Evolutionary conservation across 2,797 vertebrate species (phyloP), one percentile per base, ranked within the genome.

Genomic region (Myotis planiceps): DNA sequence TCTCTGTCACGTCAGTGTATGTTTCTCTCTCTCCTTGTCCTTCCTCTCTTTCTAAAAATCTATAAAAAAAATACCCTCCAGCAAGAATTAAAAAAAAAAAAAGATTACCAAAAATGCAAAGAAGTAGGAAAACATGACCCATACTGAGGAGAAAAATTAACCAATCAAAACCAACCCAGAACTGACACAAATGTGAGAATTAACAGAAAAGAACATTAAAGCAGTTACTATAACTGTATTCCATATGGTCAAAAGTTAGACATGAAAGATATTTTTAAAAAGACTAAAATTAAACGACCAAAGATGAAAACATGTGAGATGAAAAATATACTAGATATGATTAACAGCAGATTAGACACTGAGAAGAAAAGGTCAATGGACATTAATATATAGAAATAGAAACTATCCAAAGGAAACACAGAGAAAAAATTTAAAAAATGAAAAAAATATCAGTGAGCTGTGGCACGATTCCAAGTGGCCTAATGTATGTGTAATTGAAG

Each of bases 161-260:
- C 12, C 12, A 66, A 71, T 90, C 53, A 94, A 95, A 97, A 92
- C 15, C 32, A 95, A 78, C 2, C 1, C 32, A 81, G 88, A 87
- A 79, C 32, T 74, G 37, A 76, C 12, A 79, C 51, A 92, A 90
- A 88, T 66, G 63, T 65, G 93, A 92, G 74, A 60, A 80, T 68
- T 81, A 84, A 29, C 49, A 89, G 58, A 85, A 96, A 55, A 81
- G 39, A 88, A 88, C 68, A 83, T 79, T 69, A 60, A 95, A 90
- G 29, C 21, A 82, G 45, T 71, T 55, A 68, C 47, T 71, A 49
- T 63, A 83, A 83, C 58, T 94, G 3, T 66, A 32, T 92, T 84
- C 25, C 60, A 89, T 83, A 88, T 75, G 63, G 68, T 68, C n/a
- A 92, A 69, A 95, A 87, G 23, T 92, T 92, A 89, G 47, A 90